phyloP scores from a whole-genome alignment of 2,113 vertebrate genomes.

The Theristicus caerulescens region DNA sequence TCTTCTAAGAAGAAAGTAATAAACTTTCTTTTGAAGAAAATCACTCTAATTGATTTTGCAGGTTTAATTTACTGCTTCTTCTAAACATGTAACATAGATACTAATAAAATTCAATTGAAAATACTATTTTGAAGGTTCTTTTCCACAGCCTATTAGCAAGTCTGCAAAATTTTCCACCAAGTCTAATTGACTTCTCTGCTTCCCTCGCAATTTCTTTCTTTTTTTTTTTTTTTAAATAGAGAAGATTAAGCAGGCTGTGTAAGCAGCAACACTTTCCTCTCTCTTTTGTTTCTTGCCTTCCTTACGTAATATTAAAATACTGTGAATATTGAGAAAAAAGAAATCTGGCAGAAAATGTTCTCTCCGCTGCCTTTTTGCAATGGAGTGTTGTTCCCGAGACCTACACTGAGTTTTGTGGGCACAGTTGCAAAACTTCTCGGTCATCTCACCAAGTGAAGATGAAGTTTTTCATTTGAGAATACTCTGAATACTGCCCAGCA shows the following conservation, averaged over 20 bases:
- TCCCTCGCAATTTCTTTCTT: background rate
- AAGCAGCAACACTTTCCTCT: conserved; percentile 8
- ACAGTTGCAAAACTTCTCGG: background rate
- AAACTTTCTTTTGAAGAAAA: background rate
- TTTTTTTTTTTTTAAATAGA: background rate
- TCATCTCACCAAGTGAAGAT: too few species aligned
- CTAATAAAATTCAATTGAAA: background rate
- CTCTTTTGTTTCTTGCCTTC: conserved; percentile 29
- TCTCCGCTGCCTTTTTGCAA: conserved; percentile 19
- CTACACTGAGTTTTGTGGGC: background rate
- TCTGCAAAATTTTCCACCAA: background rate
- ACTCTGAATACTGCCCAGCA: background rate
- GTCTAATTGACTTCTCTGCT: background rate
- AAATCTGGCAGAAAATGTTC: background rate
- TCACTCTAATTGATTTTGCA: background rate
- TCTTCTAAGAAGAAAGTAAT: background rate
- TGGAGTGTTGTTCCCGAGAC: background rate
- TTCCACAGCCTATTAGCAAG: background rate
- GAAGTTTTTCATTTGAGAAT: background rate
- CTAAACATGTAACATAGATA: background rate
- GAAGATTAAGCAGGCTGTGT: background rate
- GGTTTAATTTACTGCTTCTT: background rate
- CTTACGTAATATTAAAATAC: conserved; percentile 24
- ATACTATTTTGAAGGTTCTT: background rate
- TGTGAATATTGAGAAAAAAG: background rate